These are phyloP conservation scores for Xyliphius kryptos DNA, from an alignment of 2,113 vertebrate species.

Conservation along the genomic window DNA sequence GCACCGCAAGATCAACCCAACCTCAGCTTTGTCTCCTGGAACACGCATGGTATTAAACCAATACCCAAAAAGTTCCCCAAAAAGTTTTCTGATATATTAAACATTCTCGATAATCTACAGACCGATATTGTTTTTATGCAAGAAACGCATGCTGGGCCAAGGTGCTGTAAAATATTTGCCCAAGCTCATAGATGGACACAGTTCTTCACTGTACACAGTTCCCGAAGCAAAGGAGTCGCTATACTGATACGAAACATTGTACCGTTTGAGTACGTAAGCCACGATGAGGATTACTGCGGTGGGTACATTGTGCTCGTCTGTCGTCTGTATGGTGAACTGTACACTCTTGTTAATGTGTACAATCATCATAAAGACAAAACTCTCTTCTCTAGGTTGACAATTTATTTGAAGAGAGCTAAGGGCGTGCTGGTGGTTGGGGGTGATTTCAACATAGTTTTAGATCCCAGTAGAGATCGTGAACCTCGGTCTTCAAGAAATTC, in stretches of 20 bases:
- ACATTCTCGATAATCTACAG: neutral
- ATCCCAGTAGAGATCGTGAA: too few species aligned
- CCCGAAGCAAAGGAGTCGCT: neutral
- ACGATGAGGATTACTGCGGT: slow-evolving; percentile 23
- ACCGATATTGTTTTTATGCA: slow-evolving; percentile 18
- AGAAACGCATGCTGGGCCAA: slow-evolving; percentile 32
- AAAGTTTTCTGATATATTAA: neutral
- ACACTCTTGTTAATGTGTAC: slow-evolving; percentile 45
- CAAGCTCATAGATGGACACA: neutral
- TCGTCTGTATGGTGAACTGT: slow-evolving; percentile 4
- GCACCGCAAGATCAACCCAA: neutral
- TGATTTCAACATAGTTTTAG: slow-evolving; percentile 29
- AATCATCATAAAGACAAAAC: slow-evolving; percentile 35
- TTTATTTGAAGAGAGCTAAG: slow-evolving; percentile 44
- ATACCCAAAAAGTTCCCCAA: neutral
- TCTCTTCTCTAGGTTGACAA: slow-evolving; percentile 29
- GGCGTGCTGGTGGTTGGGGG: slow-evolving; percentile 30
- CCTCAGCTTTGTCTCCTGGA: slow-evolving; percentile 23
- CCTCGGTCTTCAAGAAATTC: too few species aligned
- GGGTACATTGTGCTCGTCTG: slow-evolving; percentile 30
- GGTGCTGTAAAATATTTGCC: neutral
- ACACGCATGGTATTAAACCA: slow-evolving; percentile 15
- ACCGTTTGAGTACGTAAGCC: slow-evolving; percentile 11
- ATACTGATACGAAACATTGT: neutral
- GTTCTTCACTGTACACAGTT: neutral